Base-by-base conservation (phyloP, 2,888 invertebrate species). In the Eudemis profundana region DNA sequence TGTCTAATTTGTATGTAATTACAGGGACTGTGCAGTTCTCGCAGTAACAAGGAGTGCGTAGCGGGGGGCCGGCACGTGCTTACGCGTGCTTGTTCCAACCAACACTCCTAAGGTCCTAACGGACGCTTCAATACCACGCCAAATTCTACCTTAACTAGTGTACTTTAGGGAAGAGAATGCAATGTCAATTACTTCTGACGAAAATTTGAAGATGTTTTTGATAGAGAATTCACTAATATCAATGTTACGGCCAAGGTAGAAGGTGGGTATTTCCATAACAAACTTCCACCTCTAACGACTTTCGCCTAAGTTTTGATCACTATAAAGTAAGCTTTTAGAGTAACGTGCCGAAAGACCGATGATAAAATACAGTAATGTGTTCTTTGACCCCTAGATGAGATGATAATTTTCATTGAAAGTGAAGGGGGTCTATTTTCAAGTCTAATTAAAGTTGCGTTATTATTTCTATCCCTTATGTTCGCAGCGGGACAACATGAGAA, bases 1-100 rank as follows among this genome's bases (percentile, higher is more conserved):
- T 91, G 89, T 90, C 90, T 92, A 92, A 92, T 92, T 92, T 92
- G 90, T 92, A 90, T 91, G 92, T 92, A 91, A 92, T 92, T 92
- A 92, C 90, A 89, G 90, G 63, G 85, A 86, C 85, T 84, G 89
- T 82, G 85, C 86, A 87, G 89, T 86, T 87, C 87, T 87, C 87
- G 81, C 77, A 83, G 89, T 89, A 88, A 90, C 92, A 86, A 90
- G 90, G 89, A 90, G 86, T 89, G 89, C 88, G 89, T 89, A 88
- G 89, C 90, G 83, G 90, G 91, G 90, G 83, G 87, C 78, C 78
- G 89, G 89, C 91, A 92, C 92, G 92, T 90, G 91, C 90, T 87
- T 85, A 87, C 88, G 87, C 90, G 87, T 87, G 87, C 85, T 82
- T 72, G 71, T 72, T 63, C 68, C 61, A 62, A 61, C 49, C 17